phyloP scores from a whole-genome alignment of 2,113 vertebrate genomes.

The Cyprinodon brontotheroides region DNA sequence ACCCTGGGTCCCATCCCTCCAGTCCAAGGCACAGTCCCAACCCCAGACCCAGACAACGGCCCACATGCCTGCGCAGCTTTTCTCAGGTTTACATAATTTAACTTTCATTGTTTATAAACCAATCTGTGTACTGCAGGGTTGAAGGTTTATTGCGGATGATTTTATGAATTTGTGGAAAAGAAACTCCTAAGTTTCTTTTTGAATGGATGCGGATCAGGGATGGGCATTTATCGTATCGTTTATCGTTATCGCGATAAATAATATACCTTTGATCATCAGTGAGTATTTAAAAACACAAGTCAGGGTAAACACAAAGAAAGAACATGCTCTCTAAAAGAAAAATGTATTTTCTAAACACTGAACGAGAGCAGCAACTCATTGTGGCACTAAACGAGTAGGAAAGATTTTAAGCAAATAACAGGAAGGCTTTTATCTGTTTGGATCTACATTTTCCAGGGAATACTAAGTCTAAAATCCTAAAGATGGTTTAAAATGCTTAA shows the following conservation, averaged over 20 bases:
- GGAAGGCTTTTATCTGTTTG: not conserved
- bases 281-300: not conserved
- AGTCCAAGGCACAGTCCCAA: conserved; percentile 60
- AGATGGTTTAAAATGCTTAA: too few species aligned
- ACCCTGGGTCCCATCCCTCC: conserved; percentile 23
- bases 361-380: not conserved
- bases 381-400: not conserved
- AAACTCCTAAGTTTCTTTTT: too few species aligned
- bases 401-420: not conserved
- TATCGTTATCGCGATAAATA: too few species aligned
- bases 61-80: conserved; percentile 50
- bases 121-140: not conserved
- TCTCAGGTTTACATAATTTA: conserved; percentile 58
- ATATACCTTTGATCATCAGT: not conserved
- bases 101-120: not conserved
- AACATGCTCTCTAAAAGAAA: not conserved
- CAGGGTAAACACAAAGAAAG: not conserved
- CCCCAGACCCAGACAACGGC: conserved; percentile 13
- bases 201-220: too few species aligned
- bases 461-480: too few species aligned
- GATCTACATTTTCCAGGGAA: too few species aligned
- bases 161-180: not conserved
- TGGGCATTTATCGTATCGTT: too few species aligned
- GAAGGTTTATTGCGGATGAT: not conserved
- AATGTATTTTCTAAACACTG: not conserved